Conservation (phyloP, 2,113 vertebrate genomes). For the Glareola pratincola region DNA sequence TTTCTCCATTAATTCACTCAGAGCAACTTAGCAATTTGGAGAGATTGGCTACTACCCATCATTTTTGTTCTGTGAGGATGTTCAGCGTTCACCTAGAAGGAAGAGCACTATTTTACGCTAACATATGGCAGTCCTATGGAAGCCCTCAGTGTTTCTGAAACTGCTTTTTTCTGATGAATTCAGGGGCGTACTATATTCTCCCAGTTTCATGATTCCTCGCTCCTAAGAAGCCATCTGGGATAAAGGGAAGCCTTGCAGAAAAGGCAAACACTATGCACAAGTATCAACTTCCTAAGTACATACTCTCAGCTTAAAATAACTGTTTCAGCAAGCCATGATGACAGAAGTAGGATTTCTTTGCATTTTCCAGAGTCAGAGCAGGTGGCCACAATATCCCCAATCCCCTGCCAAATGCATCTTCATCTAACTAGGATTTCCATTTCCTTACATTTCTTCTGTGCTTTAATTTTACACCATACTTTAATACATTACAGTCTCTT, state of each 20-base stretch:
- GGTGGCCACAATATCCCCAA: not conserved
- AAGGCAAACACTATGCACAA: not conserved
- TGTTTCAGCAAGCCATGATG: not conserved
- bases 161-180: not conserved
- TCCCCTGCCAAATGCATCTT: not conserved
- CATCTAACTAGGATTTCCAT: not conserved
- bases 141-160: not conserved
- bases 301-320: not conserved
- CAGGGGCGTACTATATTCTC: not conserved
- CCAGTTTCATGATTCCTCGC: not conserved
- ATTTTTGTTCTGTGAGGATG: not conserved
- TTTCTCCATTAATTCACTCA: not conserved
- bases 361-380: not conserved
- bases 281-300: not conserved
- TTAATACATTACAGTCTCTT: not conserved
- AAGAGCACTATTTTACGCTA: not conserved
- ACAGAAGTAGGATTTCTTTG: not conserved
- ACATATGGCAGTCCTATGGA: not conserved
- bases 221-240: conserved; percentile 16
- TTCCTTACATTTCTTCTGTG: not conserved
- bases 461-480: not conserved
- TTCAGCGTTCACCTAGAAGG: not conserved
- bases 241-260: not conserved
- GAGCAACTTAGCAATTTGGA: not conserved
- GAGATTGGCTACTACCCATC: not conserved